Conservation (phyloP, 2,888 invertebrate species). For the Cerceris rybyensis region DNA sequence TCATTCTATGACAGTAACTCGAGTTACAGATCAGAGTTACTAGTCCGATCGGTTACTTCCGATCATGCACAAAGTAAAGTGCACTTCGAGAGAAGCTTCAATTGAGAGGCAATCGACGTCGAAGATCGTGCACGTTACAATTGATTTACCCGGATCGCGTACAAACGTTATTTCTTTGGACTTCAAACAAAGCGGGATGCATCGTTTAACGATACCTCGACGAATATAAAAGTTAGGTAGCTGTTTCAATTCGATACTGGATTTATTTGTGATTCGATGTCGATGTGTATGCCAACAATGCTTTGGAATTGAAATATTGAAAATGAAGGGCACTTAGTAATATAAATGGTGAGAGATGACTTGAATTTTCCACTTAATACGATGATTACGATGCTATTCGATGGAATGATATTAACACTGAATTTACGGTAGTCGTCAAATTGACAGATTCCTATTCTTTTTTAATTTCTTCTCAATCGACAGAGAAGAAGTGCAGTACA, state of each 20-base stretch:
- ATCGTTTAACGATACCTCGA: too few species aligned
- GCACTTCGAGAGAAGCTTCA: conserved; percentile 8
- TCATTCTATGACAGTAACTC: conserved; percentile 7
- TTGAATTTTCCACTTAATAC: not conserved
- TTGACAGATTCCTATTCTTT: too few species aligned
- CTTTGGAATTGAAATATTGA: not conserved
- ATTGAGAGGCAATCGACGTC: conserved; percentile 1
- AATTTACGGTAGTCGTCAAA: too few species aligned
- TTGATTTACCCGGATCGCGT: conserved; percentile 16
- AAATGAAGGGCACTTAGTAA: not conserved
- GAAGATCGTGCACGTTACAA: conserved; percentile 21
- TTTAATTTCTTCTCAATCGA: too few species aligned
- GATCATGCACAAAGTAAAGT: conserved; percentile 24
- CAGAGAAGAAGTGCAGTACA: too few species aligned
- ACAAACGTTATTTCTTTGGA: not conserved
- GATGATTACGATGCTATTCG: too few species aligned
- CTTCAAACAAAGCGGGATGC: too few species aligned
- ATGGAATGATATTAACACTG: too few species aligned
- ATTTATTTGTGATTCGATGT: not conserved
- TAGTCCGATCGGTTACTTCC: conserved; percentile 6
- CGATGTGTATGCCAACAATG: not conserved
- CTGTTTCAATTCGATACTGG: not conserved
- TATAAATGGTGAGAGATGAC: not conserved
- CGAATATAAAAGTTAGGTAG: too few species aligned
- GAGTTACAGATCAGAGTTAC: conserved; percentile 17